Percentiles rank a stretch among this genome's conserved stretches.
phyloP scores from a whole-genome alignment of 2,888 invertebrate genomes.

The Drepanosiphum platanoidis region DNA sequence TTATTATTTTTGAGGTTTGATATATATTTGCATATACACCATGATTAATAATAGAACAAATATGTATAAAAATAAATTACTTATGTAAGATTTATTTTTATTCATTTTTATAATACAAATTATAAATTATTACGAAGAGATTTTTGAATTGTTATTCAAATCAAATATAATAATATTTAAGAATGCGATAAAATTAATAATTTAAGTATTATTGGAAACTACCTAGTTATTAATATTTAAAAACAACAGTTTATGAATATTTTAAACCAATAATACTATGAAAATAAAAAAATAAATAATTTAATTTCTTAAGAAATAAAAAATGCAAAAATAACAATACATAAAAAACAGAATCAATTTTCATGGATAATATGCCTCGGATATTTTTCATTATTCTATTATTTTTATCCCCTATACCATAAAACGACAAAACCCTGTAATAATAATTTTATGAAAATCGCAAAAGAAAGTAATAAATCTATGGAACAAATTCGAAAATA shows the following conservation, averaged over 20 bases:
- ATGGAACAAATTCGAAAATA: slow-evolving; percentile 38
- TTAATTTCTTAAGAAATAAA: background rate
- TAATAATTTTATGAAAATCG: slow-evolving; percentile 10
- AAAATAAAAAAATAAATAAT: background rate
- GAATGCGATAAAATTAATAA: background rate
- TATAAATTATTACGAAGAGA: too few relatives aligned
- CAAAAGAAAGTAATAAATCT: slow-evolving; percentile 40
- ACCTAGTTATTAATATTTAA: too few relatives aligned
- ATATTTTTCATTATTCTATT: slow-evolving; percentile 18
- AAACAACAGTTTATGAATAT: background rate
- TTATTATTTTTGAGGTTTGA: background rate
- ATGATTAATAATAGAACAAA: too few relatives aligned
- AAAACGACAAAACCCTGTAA: slow-evolving; percentile 5
- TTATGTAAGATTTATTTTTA: too few relatives aligned
- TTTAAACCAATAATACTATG: background rate
- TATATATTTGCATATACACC: background rate
- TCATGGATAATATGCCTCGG: background rate
- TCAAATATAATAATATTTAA: background rate
- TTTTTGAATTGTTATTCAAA: too few relatives aligned
- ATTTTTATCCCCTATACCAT: background rate
- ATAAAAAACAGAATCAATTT: background rate
- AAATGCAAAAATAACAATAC: slow-evolving; percentile 22
- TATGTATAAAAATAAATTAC: too few relatives aligned
- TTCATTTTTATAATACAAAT: too few relatives aligned
- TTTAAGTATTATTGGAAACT: background rate